A percentile compares a stretch with the other conserved stretches of the same genome.
These are phyloP conservation scores for Ennomos fuscantarius DNA, from an alignment of 2,888 invertebrate species.

Conservation along the genomic window DNA sequence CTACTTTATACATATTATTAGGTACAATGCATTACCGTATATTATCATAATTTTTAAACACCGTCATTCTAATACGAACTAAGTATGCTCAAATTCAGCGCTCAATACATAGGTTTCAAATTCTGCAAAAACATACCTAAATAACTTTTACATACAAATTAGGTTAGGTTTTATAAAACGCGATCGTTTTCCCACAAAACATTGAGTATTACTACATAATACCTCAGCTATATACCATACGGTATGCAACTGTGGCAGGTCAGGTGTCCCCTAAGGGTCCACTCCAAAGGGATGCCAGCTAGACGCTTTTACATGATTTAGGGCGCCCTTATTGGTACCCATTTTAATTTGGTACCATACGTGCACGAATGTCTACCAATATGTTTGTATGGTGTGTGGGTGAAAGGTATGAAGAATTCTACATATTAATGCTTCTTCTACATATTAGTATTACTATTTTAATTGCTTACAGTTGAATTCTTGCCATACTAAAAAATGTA, in stretches of 20 bases:
- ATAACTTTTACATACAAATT: no score
- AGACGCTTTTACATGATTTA: constrained; percentile 76
- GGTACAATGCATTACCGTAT: no score
- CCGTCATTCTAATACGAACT: no score
- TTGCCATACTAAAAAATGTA: not conserved
- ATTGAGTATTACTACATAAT: constrained; percentile 10
- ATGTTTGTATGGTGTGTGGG: constrained; percentile 8
- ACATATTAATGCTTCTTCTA: constrained; percentile 1
- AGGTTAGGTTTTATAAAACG: not conserved
- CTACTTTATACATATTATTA: no score
- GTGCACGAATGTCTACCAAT: constrained; percentile 24
- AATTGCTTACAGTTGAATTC: not conserved
- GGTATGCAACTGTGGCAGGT: constrained; percentile 59
- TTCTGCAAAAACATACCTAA: no score
- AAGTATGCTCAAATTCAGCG: no score
- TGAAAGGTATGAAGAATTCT: not conserved
- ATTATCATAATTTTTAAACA: no score
- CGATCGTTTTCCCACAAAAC: constrained; percentile 2
- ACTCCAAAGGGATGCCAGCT: constrained; percentile 72
- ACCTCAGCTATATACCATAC: constrained; percentile 12
- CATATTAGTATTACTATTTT: not conserved
- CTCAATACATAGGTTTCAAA: no score
- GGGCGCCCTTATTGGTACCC: constrained; percentile 71
- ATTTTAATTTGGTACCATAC: constrained; percentile 66
- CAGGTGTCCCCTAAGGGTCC: constrained; percentile 71